Base-by-base conservation (phyloP, 2,797 vertebrate species). In the Chiroxiphia lanceolata region DNA sequence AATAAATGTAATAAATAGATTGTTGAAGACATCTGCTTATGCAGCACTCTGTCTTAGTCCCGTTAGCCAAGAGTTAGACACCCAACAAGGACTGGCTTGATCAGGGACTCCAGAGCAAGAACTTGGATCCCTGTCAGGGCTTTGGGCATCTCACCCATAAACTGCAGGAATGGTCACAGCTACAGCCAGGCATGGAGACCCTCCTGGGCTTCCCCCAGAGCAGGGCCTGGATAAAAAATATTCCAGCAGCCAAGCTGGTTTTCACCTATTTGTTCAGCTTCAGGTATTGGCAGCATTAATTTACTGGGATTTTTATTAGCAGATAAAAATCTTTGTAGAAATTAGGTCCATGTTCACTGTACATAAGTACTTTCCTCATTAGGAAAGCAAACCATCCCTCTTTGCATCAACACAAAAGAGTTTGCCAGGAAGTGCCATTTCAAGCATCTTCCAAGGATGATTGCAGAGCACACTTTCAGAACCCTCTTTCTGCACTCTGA, bases 1-100 rank as follows among this genome's bases (percentile, higher is more conserved):
- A 96, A 88, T 95, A 89, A 87, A 75, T 21, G 54, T 75, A 93
- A 93, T 36, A 86, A 95, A 95, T 31, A 77, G 83, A 72, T 63
- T 79, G 67, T 38, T 76, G 51, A 59, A 77, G 60, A 88, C 77
- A 89, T 78, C 87, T 79, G 50, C 51, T 76, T 90, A 86, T 70
- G 83, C 80, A 83, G 70, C 47, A 47, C 47, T 70, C 54, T 64
- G 38, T 18, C 54, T 57, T 15, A 44, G 65, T n/a, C 48, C 44
- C 27, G 20, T 75, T n/a, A 86, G 61, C 61, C 54, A 78, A 26
- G 69, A 72, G 61, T 33, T 29, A 71, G 59, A 25, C 11, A 44
- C 40, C 40, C 57, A 72, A 83, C 42, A 68, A 53, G 65, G 54
- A 51, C 22, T 14, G 23, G 40, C 59, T 75, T 0, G 0, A 44